Percentiles rank a stretch among this genome's conserved stretches.
phyloP scores from a whole-genome alignment of 2,113 vertebrate genomes.

The Muntiacus muntjak region DNA sequence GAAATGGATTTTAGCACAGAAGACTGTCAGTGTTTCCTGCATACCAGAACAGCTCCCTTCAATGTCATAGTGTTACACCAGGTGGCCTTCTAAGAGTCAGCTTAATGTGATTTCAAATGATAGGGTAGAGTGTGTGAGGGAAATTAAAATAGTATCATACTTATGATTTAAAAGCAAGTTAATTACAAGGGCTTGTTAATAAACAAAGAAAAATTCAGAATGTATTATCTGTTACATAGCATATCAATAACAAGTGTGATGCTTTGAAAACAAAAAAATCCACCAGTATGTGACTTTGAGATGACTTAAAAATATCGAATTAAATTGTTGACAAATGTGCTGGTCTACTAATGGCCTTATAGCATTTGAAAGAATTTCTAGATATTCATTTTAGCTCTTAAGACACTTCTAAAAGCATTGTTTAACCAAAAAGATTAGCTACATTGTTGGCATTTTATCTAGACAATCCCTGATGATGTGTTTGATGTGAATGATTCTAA shows the following conservation, averaged over 20 bases:
- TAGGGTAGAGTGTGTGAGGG: conserved; percentile 86
- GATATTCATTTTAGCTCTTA: conserved; percentile 67
- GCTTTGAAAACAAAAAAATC: conserved; percentile 77
- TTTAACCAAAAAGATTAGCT: conserved; percentile 73
- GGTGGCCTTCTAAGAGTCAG: conserved; percentile 89
- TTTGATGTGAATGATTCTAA: conserved; percentile 63
- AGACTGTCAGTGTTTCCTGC: conserved; percentile 82
- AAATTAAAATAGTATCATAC: conserved; percentile 92
- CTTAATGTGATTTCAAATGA: conserved; percentile 91
- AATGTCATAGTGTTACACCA: conserved; percentile 87
- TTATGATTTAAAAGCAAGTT: conserved; percentile 91
- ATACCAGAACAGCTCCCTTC: conserved; percentile 83
- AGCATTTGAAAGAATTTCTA: conserved; percentile 74
- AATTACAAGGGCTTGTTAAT: conserved; percentile 90
- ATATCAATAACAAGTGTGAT: conserved; percentile 81
- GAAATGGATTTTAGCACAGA: conserved; percentile 83
- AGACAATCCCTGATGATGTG: conserved; percentile 52
- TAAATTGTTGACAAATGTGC: conserved; percentile 80
- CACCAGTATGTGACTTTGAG: conserved; percentile 79
- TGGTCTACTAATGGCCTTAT: conserved; percentile 77
- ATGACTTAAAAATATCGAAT: conserved; percentile 81
- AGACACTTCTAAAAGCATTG: conserved; percentile 66
- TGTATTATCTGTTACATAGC: conserved; percentile 82
- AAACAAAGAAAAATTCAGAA: conserved; percentile 86
- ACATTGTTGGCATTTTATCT: conserved; percentile 68